phyloP scores from a whole-genome alignment of 1,140 invertebrate genomes.

The Babylonia areolata region DNA sequence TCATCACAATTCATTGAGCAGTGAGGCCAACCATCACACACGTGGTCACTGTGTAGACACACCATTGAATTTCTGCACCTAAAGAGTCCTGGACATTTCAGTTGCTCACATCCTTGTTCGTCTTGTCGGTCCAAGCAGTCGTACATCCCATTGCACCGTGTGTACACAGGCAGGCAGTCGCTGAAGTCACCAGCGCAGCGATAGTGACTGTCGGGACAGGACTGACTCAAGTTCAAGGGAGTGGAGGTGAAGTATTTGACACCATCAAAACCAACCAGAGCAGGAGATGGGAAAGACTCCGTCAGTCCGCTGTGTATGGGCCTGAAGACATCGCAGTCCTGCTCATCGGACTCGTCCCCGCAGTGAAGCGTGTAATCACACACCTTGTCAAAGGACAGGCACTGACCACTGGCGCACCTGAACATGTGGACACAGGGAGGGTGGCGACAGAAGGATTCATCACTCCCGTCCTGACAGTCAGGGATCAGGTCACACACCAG shows the following conservation, averaged over 20 bases:
- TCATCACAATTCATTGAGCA: no score
- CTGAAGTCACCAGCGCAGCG: not conserved
- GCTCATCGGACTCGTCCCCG: not conserved
- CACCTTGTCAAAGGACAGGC: not conserved
- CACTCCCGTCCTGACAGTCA: not conserved
- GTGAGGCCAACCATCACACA: no score
- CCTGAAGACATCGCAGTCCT: not conserved
- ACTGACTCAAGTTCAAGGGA: no score
- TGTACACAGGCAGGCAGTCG: constrained; percentile 28
- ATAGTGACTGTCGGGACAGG: not conserved
- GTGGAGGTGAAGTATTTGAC: not conserved
- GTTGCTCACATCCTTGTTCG: no score
- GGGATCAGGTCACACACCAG: constrained; percentile 21
- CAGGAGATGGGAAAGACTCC: not conserved
- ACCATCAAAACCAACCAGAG: no score
- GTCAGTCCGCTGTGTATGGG: not conserved
- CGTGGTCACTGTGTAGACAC: not conserved
- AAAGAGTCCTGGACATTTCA: no score
- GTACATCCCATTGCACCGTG: constrained; percentile 37
- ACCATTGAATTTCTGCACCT: not conserved
- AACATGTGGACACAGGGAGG: not conserved
- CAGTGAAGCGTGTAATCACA: not conserved
- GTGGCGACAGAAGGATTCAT: not conserved
- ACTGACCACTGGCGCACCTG: not conserved
- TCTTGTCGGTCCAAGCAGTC: constrained; percentile 24